Conservation (phyloP, 2,113 vertebrate species). For the Ammospiza caudacuta region DNA sequence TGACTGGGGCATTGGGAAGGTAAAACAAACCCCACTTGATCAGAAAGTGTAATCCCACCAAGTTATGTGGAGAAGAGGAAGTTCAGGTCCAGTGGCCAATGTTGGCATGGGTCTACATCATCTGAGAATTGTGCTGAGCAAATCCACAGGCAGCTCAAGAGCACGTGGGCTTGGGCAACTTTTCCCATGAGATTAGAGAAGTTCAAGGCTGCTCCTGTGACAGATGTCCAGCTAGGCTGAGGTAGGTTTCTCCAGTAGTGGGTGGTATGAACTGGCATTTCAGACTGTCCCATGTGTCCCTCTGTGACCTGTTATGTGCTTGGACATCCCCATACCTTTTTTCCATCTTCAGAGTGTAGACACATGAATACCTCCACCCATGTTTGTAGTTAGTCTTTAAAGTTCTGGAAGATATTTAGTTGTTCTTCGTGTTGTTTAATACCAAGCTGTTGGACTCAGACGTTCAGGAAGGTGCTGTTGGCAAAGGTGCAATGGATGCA, state of each 20-base stretch:
- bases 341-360: not conserved
- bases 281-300: not conserved
- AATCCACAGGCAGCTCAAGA: not conserved
- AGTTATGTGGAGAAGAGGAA: not conserved
- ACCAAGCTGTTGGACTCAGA: not conserved
- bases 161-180: not conserved
- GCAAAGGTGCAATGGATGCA: not conserved
- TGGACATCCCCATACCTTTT: accelerated
- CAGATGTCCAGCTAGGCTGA: not conserved
- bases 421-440: not conserved
- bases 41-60: not conserved
- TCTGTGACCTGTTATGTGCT: accelerated
- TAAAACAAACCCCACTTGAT: not conserved
- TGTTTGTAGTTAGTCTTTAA: not conserved
- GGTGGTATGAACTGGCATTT: not conserved
- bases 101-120: accelerated
- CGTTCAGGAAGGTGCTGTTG: not conserved
- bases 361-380: accelerated
- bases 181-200: not conserved
- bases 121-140: not conserved
- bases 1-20: not conserved
- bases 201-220: not conserved
- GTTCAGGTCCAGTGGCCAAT: not conserved
- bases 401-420: not conserved
- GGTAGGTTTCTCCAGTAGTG: not conserved